phyloP scores from a whole-genome alignment of 2,797 vertebrate genomes.

The Bryconaethiops microstoma region DNA sequence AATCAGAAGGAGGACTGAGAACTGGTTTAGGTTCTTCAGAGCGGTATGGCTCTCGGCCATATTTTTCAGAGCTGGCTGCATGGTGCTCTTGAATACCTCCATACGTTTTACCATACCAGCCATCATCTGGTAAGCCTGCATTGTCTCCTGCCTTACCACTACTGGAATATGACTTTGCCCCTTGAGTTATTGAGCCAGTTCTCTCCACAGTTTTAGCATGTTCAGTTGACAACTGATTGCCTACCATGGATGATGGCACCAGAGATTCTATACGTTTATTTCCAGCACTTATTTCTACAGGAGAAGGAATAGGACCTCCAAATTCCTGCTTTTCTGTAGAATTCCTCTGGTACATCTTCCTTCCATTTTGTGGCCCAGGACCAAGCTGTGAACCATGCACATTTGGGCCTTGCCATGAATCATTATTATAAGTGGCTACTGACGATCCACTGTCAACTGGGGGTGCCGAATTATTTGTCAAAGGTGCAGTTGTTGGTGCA shows the following conservation, averaged over 20 bases:
- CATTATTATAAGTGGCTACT: slow-evolving; percentile 10
- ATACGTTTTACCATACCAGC: slow-evolving; percentile 74
- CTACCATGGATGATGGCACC: slow-evolving; percentile 12
- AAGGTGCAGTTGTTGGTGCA: neutral
- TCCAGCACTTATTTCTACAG: slow-evolving; percentile 1
- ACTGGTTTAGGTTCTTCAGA: slow-evolving; percentile 56
- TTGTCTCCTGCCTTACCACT: slow-evolving; percentile 44
- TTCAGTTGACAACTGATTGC: slow-evolving; percentile 53
- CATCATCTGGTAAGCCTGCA: slow-evolving; percentile 59
- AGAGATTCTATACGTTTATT: slow-evolving; percentile 25
- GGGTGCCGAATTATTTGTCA: slow-evolving; percentile 8
- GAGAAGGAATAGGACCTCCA: slow-evolving; percentile 16
- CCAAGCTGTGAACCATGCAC: slow-evolving; percentile 22
- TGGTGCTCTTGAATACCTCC: slow-evolving; percentile 56
- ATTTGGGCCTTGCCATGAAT: slow-evolving; percentile 45
- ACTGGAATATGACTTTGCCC: slow-evolving; percentile 29
- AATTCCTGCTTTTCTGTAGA: slow-evolving; percentile 22
- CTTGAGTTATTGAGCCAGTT: slow-evolving; percentile 77
- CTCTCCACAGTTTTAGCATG: slow-evolving; percentile 74
- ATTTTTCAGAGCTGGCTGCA: slow-evolving; percentile 35
- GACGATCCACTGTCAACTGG: neutral
- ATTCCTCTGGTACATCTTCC: slow-evolving; percentile 22
- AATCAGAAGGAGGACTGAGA: slow-evolving; percentile 46
- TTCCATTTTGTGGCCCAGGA: slow-evolving; percentile 21
- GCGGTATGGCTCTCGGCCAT: slow-evolving; percentile 45